Base-by-base conservation (phyloP, 92 coral and sea anemone species). In the Nematostella vectensis region DNA sequence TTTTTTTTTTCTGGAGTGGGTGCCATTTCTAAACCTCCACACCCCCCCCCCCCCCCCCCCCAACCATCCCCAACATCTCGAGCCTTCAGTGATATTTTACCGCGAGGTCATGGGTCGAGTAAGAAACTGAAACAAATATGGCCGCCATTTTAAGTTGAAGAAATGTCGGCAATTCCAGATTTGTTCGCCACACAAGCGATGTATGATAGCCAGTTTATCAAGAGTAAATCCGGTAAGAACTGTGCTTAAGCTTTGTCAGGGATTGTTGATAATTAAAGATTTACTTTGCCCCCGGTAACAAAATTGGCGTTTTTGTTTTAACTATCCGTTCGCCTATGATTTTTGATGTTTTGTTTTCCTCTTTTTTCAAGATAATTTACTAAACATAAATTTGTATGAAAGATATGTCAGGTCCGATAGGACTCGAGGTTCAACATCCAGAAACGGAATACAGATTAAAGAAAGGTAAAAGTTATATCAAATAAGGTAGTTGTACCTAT, bases 401-500 rank as follows among this genome's bases (percentile, higher is more conserved):
- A 79, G 94, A 72, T 53, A 68, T 73, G 72, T 61, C 78, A 23
- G 70, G n/a, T n/a, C n/a, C n/a, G n/a, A n/a, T n/a, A n/a, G n/a
- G 83, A 18, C 40, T 74, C 51, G 76, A 79, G 29, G 65, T 57
- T n/a, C 80, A 67, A 44, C 78, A 60, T 51, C 86, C 77, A 54
- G 94, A 83, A 66, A 83, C 94, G 27, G 94, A 83, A 4, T 79
- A 74, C 69, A 83, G 77, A 55, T 63, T 83, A 23, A 79, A 69
- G 61, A 79, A 75, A 83, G 94, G 94, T 83, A n/a, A n/a, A n/a
- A n/a, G n/a, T n/a, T n/a, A n/a, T n/a, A n/a, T n/a, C n/a, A n/a
- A n/a, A n/a, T n/a, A n/a, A n/a, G n/a, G n/a, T n/a, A n/a, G n/a
- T n/a, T n/a, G n/a, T n/a, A n/a, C n/a, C n/a, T n/a, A n/a, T n/a